Conservation (phyloP, 2,113 vertebrate genomes). For the Oncorhynchus clarkii region DNA sequence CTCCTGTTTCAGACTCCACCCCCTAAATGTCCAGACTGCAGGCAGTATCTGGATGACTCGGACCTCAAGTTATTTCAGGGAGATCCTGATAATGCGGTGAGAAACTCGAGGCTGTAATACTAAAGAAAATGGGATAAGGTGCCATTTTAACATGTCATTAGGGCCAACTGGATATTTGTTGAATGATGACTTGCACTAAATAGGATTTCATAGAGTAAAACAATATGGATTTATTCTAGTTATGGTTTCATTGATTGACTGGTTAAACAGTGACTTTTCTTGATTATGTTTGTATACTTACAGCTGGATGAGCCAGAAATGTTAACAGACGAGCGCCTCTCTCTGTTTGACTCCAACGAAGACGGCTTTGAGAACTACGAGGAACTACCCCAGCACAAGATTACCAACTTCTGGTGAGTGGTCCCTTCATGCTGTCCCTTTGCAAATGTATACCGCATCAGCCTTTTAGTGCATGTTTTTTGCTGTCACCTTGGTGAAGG, state of each 20-base stretch:
- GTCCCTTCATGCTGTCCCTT: not conserved
- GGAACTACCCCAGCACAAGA: slow-evolving; percentile 90
- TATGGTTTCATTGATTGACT: too few relatives aligned
- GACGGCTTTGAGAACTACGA: slow-evolving; percentile 96
- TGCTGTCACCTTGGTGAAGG: not conserved
- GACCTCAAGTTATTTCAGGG: slow-evolving; percentile 95
- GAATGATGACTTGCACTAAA: too few relatives aligned
- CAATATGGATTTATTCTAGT: too few relatives aligned
- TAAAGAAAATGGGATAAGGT: too few relatives aligned
- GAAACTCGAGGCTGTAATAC: slow-evolving; percentile 1
- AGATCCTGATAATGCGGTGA: slow-evolving; percentile 85
- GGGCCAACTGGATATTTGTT: too few relatives aligned
- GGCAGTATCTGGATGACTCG: slow-evolving; percentile 90
- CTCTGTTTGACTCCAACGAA: slow-evolving; percentile 89
- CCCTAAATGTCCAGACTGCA: slow-evolving; percentile 85
- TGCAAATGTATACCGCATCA: not conserved
- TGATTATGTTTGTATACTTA: not conserved
- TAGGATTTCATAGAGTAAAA: too few relatives aligned
- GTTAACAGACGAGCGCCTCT: slow-evolving; percentile 89
- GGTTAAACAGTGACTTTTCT: not conserved
- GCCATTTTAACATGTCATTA: too few relatives aligned
- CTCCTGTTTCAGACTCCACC: slow-evolving; percentile 74
- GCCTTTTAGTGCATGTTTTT: not conserved
- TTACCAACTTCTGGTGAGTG: slow-evolving; percentile 90
- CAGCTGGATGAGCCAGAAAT: slow-evolving; percentile 94